A percentile compares a stretch with the other conserved stretches of the same genome.
Evolutionary conservation across 2,797 vertebrate species (phyloP).

Genomic region (Petrocephalus schoutedeni): DNA sequence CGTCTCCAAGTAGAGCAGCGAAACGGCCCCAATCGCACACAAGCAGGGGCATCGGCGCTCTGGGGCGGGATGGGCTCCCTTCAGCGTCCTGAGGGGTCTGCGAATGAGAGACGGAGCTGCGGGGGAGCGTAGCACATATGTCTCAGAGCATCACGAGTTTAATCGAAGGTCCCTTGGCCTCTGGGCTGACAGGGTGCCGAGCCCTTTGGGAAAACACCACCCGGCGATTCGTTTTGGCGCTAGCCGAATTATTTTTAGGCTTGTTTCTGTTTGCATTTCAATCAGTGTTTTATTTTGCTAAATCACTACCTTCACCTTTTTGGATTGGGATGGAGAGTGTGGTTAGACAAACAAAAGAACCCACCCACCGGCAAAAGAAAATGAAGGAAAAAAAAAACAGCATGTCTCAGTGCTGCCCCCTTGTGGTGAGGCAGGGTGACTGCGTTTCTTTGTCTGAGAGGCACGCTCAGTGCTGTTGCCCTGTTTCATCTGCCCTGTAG

Average conservation of each 20-base stretch:
- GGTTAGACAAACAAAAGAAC: conserved; percentile 20
- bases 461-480: conserved; percentile 37
- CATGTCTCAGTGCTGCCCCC: conserved; percentile 48
- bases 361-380: not conserved
- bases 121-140: not conserved
- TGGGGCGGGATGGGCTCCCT: not conserved
- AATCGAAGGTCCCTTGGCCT: not conserved
- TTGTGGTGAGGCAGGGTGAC: conserved; percentile 46
- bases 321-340: not conserved
- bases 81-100: not conserved
- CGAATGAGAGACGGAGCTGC: too few species aligned
- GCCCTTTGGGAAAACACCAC: not conserved
- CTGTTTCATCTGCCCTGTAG: not conserved
- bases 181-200: not conserved
- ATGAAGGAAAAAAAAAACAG: not conserved
- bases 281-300: conserved; percentile 4
- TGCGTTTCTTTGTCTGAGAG: conserved; percentile 30
- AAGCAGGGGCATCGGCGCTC: conserved; percentile 28
- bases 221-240: not conserved
- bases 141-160: not conserved
- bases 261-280: not conserved
- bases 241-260: not conserved
- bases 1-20: conserved; percentile 31
- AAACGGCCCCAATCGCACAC: conserved; percentile 22
- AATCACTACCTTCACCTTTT: conserved; percentile 2